Evolutionary conservation across 30 jellyfish, hydroid and myxozoan genomes (phyloP), one percentile per base, ranked within the genome.

Genomic region (Aurelia coerulea): DNA sequence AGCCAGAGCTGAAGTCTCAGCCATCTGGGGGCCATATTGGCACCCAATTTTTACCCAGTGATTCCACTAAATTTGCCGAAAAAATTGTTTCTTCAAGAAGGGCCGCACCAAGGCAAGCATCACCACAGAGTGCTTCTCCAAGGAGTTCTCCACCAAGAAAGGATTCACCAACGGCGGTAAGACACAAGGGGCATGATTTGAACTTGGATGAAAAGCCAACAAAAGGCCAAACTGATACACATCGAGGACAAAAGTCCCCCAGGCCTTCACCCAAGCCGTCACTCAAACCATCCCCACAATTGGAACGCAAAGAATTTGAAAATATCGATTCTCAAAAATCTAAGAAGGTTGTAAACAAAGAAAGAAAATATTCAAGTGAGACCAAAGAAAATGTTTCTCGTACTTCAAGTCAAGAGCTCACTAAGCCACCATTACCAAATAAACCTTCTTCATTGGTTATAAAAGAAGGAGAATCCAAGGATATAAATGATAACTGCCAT

Each of bases 371-470:
- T 37, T 39, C 62, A 37, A 63, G 13, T 1, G 79, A 77, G 8
- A 2, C 65, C 17, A 39, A 49, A 15, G 2, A 62, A 42, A 71
- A 39, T 72, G 86, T 70, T 51, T 17, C 69, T 1, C 77, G 75
- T 6, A 59, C 49, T 39, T 0, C 33, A 41, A 37, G 49, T 31
- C 18, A 68, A 62, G 65, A 73, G 33, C 39, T 72, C 1, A 31
- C 81, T 16, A 84, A 74, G 37, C 93, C 93, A 5, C 88, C 87
- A 46, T 39, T 73, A 19, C 93, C 93, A 8, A 10, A 14, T 10
- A 84, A 74, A 49, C 93, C 93, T 17, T 49, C 74, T 31, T 41
- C 65, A 4, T 10, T 73, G 41, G 41, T 51, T 14, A 15, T 19
- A 46, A 71, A 56, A n/a, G 78, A 35, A 29, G 23, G 65, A 51